Conservation (phyloP, 2,797 vertebrate genomes). For the Synaphobranchus kaupii region DNA sequence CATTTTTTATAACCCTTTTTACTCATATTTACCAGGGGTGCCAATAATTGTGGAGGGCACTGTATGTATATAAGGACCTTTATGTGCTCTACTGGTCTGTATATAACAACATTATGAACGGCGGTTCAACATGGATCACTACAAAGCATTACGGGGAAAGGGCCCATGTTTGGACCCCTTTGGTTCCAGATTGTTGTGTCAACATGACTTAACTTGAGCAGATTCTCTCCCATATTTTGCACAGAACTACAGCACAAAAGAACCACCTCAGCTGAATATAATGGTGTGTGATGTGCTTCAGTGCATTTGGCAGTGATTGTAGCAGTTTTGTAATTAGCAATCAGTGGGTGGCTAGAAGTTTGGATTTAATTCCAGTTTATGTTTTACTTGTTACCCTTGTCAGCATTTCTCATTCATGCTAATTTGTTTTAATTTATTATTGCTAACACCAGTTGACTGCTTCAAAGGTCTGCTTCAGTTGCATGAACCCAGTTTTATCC, state of each 20-base stretch:
- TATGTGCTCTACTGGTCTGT: too few species aligned
- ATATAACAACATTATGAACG: not conserved
- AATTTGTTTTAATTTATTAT: constrained; percentile 16
- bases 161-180: not conserved
- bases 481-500: not conserved
- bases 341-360: constrained; percentile 19
- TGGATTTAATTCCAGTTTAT: constrained; percentile 21
- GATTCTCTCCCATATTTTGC: not conserved
- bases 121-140: not conserved
- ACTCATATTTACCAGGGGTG: too few species aligned
- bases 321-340: constrained; percentile 11
- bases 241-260: not conserved
- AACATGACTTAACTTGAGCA: not conserved
- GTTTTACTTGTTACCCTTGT: not conserved
- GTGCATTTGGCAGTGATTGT: constrained; percentile 7
- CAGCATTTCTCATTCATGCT: constrained; percentile 11
- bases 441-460: not conserved
- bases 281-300: not conserved
- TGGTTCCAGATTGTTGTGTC: not conserved
- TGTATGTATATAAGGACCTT: too few species aligned
- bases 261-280: not conserved
- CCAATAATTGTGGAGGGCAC: too few species aligned
- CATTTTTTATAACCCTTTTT: too few species aligned
- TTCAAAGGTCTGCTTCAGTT: not conserved
- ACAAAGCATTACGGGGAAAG: not conserved